Evolutionary conservation across 2,888 invertebrate genomes (phyloP).

Genomic region (Uloborus plumipes): DNA sequence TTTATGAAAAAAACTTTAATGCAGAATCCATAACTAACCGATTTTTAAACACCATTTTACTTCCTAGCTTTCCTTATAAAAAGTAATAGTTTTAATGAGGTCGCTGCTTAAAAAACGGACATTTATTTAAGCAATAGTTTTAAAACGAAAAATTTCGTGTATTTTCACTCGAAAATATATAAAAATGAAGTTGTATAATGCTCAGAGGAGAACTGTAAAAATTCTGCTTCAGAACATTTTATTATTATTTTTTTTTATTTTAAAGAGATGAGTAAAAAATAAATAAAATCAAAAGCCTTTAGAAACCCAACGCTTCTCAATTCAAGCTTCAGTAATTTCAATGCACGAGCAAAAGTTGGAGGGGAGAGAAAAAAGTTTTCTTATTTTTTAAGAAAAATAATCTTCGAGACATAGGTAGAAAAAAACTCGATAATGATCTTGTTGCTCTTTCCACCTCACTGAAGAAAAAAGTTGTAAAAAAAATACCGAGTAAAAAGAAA

Average conservation of each 20-base stretch:
- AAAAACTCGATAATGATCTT: slow-evolving; percentile 33
- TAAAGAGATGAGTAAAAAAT: slow-evolving; percentile 8
- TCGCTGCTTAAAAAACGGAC: too few species aligned
- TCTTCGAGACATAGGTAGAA: background rate
- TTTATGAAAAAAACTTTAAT: too few species aligned
- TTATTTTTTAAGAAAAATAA: background rate
- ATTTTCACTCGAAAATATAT: too few species aligned
- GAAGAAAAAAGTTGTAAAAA: slow-evolving; percentile 12
- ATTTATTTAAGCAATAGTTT: too few species aligned
- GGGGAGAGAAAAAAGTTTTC: background rate
- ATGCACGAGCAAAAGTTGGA: slow-evolving; percentile 12
- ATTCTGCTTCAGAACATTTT: too few species aligned
- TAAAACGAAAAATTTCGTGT: too few species aligned
- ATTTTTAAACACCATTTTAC: too few species aligned
- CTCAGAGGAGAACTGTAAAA: too few species aligned
- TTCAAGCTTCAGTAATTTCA: slow-evolving; percentile 27
- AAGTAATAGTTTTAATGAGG: too few species aligned
- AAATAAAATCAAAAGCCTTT: slow-evolving; percentile 11
- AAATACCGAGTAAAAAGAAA: background rate
- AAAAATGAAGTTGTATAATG: too few species aligned
- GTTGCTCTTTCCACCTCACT: slow-evolving; percentile 31
- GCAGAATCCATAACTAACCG: too few species aligned
- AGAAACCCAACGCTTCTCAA: slow-evolving; percentile 5
- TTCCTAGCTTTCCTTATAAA: too few species aligned
- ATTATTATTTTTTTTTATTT: background rate